Base-by-base conservation (phyloP, 2,113 vertebrate genomes). In the Psittacula cyanocephala region DNA sequence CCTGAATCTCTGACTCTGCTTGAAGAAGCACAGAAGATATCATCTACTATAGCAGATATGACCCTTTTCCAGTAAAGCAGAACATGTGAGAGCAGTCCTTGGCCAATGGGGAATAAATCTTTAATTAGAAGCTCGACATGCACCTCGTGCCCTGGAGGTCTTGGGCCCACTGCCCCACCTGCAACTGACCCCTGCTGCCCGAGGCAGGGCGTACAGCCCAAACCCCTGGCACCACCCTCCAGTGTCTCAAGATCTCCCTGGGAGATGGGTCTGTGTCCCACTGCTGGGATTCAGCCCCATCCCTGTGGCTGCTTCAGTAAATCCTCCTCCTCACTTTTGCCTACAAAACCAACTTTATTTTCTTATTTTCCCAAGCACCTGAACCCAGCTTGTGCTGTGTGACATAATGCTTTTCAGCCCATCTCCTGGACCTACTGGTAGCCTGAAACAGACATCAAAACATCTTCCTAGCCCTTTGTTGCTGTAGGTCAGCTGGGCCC, bases 301-400 rank as follows among this genome's bases (percentile, higher is more conserved):
- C 11, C 44, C 46, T 81, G 27, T 4, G 37, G 44, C 59, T 77
- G n/a, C 39, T 35, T 22, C n/a, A 31, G 20, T 23, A 77, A 80
- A 67, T 47, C 11, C 11, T 75, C 19, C 27, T 64, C n/a, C 49
- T 46, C 2, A 1, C 6, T 62, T 86, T 33, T 63, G 10, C 59
- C 23, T 67, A 67, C 31, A 68, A 70, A 88, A 41, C 12, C 46
- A 39, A 6, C 23, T 84, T 81, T 75, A 31, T 17, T 69, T 84
- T 50, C 17, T 2, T 53, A 6, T 49, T 86, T 88, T 83, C 35
- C 44, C 23, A n/a, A 47, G 24, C 37, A 88, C 13, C n/a, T 33
- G 23, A 86, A 27, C 12, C 5, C 49, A 88, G 23, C 28, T 81
- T 0, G 0, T 47, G 29, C 27, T 35, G 12, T 25, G 65, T 1